Conservation (phyloP, 2,888 invertebrate species). For the Drosophila paracracens region DNA sequence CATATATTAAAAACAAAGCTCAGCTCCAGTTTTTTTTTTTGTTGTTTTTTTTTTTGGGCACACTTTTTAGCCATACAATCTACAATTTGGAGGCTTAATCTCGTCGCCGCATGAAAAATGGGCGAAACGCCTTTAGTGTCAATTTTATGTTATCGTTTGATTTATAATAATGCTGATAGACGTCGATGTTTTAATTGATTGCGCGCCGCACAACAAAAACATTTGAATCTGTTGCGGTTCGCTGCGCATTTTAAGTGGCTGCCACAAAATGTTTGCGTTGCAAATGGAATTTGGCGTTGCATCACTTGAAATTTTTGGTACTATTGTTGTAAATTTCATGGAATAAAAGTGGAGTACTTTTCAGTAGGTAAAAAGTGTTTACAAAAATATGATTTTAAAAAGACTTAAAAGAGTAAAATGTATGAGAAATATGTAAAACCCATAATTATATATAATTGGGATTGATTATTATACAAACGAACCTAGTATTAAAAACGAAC, state of each 20-base stretch:
- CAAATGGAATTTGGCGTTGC: conserved; percentile 15
- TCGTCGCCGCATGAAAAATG: conserved; percentile 73
- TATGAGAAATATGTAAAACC: neutral
- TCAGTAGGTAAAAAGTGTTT: neutral
- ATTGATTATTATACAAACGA: neutral
- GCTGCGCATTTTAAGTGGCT: conserved; percentile 35
- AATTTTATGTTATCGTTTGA: conserved; percentile 80
- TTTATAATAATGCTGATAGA: conserved; percentile 80
- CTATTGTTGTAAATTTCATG: neutral
- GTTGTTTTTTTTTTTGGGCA: conserved; percentile 37
- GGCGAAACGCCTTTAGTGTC: conserved; percentile 80
- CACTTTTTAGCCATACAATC: conserved; percentile 44
- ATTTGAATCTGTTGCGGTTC: conserved; percentile 15
- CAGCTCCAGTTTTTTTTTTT: conserved; percentile 50
- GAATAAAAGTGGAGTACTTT: neutral
- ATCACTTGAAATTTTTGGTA: conserved; percentile 12
- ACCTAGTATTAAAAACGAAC: neutral
- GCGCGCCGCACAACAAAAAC: conserved; percentile 20
- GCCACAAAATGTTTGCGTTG: conserved; percentile 14
- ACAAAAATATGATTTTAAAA: too few relatives aligned
- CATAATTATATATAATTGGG: neutral
- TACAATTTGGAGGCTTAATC: conserved; percentile 64
- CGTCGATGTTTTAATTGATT: conserved; percentile 77
- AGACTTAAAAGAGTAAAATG: neutral
- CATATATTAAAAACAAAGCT: conserved; percentile 61